These are phyloP conservation scores for Discoglossus pictus DNA, from an alignment of 2,797 vertebrate genomes.

Conservation along the genomic window DNA sequence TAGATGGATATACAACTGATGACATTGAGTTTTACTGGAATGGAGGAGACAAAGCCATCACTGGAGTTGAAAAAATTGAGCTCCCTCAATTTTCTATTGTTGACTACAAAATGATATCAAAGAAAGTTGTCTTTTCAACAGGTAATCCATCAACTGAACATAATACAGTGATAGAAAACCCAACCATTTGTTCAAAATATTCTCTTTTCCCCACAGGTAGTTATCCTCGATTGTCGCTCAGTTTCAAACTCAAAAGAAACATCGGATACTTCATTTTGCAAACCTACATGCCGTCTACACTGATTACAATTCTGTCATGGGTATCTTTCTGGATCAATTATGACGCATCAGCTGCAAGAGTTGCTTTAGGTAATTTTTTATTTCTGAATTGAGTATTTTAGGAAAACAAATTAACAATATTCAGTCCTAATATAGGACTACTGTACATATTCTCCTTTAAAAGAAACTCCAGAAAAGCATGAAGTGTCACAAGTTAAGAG, in stretches of 20 bases:
- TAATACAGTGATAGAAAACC: too few species aligned
- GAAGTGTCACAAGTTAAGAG: too few species aligned
- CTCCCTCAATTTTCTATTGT: conserved; percentile 92
- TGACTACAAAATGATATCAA: conserved; percentile 90
- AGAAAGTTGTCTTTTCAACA: conserved; percentile 90
- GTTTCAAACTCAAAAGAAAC: conserved; percentile 92
- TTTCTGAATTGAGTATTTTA: not conserved
- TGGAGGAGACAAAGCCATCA: conserved; percentile 83
- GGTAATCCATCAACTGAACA: conserved; percentile 66
- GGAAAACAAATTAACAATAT: too few species aligned
- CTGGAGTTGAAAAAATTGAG: conserved; percentile 89
- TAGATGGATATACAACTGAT: conserved; percentile 94
- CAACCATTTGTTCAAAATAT: conserved; percentile 4
- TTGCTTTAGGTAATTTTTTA: conserved; percentile 82
- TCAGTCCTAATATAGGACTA: too few species aligned
- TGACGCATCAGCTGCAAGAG: conserved; percentile 91
- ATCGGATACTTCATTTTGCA: conserved; percentile 96
- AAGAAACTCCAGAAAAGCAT: too few species aligned
- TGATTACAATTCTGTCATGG: conserved; percentile 94
- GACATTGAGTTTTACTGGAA: conserved; percentile 97
- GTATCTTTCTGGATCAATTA: conserved; percentile 97
- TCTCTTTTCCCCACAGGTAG: conserved; percentile 73
- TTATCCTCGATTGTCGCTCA: conserved; percentile 88
- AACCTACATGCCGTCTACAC: conserved; percentile 91
- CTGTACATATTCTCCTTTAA: too few species aligned